phyloP scores from a whole-genome alignment of 2,797 vertebrate species.

The Brachyalestes nurse region DNA sequence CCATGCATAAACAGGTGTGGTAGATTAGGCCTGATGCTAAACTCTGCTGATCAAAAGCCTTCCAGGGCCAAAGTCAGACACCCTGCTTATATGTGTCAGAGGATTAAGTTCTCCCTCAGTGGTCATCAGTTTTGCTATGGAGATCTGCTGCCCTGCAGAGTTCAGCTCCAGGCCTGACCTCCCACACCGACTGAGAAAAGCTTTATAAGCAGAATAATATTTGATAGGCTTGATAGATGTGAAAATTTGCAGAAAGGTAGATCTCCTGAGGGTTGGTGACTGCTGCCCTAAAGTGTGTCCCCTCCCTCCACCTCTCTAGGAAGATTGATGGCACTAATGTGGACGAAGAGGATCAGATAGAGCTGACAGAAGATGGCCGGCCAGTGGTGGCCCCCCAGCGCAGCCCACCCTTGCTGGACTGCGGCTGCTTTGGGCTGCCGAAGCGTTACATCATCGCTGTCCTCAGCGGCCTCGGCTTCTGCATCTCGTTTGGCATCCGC shows the following conservation, averaged over 20 bases:
- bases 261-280: neutral
- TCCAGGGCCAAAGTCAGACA: neutral
- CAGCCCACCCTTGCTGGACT: conserved; percentile 75
- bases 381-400: conserved; percentile 72
- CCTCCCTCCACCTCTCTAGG: conserved; percentile 66
- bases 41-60: neutral
- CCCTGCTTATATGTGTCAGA: neutral
- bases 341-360: conserved; percentile 85
- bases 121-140: neutral
- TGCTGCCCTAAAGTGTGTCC: neutral
- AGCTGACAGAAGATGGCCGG: conserved; percentile 88
- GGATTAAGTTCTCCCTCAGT: neutral
- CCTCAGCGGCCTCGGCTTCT: conserved; percentile 96
- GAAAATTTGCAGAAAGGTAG: neutral
- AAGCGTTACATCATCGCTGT: conserved; percentile 97
- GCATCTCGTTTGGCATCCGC: conserved; percentile 97
- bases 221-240: neutral
- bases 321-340: conserved; percentile 87
- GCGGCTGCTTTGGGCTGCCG: conserved; percentile 88
- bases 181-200: neutral
- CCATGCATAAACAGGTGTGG: no score
- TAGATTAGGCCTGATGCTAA: no score
- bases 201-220: neutral
- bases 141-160: neutral
- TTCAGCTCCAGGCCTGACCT: neutral